Evolutionary conservation across 2,888 invertebrate species (phyloP).

Genomic region (Hydrotaea diabolus): DNA sequence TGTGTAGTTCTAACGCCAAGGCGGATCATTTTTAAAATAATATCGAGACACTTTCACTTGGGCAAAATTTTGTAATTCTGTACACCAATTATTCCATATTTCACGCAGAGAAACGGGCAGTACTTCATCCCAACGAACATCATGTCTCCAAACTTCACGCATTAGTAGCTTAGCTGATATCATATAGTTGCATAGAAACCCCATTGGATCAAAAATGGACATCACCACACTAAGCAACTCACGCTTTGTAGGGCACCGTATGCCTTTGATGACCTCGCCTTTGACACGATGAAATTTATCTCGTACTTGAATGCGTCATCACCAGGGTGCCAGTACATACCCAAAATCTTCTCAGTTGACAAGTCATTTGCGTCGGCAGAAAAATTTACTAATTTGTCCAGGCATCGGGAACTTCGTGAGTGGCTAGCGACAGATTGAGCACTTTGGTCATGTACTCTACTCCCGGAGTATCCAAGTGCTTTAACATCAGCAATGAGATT

Average conservation of each 20-base stretch:
- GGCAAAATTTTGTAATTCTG: neutral
- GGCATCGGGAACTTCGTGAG: no score
- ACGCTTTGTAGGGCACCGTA: conserved; percentile 10
- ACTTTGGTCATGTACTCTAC: no score
- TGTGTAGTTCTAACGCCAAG: conserved; percentile 9
- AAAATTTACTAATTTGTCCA: neutral
- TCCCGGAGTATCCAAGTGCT: no score
- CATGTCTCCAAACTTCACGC: conserved; percentile 36
- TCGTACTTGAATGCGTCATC: neutral
- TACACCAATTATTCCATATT: conserved; percentile 27
- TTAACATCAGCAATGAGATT: no score
- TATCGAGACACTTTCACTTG: neutral
- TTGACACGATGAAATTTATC: neutral
- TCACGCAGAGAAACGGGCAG: neutral
- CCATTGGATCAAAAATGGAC: conserved; percentile 28
- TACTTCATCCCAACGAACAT: neutral
- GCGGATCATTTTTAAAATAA: neutral
- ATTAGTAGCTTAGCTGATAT: conserved; percentile 21
- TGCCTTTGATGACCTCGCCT: neutral
- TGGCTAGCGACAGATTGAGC: no score
- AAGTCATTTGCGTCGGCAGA: neutral
- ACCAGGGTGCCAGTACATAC: neutral
- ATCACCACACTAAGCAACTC: conserved; percentile 32
- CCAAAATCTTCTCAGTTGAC: neutral
- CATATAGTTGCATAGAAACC: neutral